Conservation (phyloP, 2,113 vertebrate genomes). For the Tetraodon nigroviridis region DNA sequence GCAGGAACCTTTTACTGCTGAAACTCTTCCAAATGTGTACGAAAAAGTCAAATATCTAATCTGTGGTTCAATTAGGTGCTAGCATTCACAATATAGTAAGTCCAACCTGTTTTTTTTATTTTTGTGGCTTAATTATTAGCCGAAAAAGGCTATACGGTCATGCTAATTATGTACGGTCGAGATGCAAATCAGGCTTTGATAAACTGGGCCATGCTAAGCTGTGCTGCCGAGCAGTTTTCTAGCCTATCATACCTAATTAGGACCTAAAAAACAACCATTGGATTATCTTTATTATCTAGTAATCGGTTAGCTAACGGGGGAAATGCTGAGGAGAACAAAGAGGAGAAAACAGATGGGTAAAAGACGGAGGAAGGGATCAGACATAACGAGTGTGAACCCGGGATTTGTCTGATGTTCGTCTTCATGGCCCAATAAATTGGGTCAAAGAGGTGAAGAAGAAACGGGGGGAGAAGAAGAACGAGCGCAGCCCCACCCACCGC, state of each 20-base stretch:
- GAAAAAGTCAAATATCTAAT: no score
- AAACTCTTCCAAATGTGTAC: no score
- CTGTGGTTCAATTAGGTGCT: no score
- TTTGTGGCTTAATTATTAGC: no score
- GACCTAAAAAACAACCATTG: background rate
- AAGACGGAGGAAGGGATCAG: constrained; percentile 16
- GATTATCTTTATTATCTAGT: background rate
- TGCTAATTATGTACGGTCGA: no score
- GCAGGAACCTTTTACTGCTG: no score
- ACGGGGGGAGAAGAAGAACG: constrained; percentile 26
- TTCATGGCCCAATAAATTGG: constrained; percentile 59
- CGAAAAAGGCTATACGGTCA: no score
- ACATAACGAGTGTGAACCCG: constrained; percentile 16
- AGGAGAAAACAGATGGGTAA: constrained; percentile 3
- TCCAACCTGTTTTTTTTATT: no score
- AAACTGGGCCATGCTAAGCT: no score
- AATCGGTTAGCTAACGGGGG: constrained; percentile 6
- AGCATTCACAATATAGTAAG: no score
- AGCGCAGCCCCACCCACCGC: constrained; percentile 31
- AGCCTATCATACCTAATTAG: background rate
- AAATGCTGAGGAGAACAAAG: constrained; percentile 26
- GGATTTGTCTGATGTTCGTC: constrained; percentile 38
- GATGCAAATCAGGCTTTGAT: no score
- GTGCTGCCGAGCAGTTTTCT: background rate
- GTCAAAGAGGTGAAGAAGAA: constrained; percentile 46